These are phyloP conservation scores for Serinus canaria DNA, from an alignment of 2,113 vertebrate genomes.

Conservation along the genomic window DNA sequence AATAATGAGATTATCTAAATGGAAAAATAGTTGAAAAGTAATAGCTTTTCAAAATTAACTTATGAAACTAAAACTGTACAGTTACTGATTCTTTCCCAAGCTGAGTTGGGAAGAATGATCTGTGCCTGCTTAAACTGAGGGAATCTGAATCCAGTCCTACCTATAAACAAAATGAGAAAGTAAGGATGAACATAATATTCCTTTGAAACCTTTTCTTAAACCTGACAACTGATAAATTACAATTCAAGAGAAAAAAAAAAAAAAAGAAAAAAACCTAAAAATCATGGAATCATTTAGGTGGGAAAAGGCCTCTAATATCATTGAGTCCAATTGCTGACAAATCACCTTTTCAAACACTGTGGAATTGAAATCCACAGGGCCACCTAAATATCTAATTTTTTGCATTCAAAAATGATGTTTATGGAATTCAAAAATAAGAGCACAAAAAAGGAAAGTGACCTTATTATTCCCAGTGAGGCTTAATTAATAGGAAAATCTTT, in stretches of 20 bases:
- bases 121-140: not conserved
- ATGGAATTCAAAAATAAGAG: not conserved
- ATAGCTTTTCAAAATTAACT: not conserved
- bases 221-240: not conserved
- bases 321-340: not conserved
- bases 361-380: not conserved
- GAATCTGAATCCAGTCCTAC: not conserved
- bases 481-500: slow-evolving; percentile 25
- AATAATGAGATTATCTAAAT: not conserved
- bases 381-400: not conserved
- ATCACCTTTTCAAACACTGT: not conserved
- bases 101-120: not conserved
- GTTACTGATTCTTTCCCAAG: not conserved
- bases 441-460: not conserved
- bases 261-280: not conserved
- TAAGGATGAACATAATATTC: not conserved
- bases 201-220: not conserved
- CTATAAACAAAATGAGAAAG: not conserved
- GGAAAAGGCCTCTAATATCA: not conserved
- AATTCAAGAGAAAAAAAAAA: not conserved
- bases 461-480: not conserved
- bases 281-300: not conserved
- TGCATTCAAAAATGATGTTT: not conserved
- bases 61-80: not conserved
- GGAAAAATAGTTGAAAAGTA: not conserved